phyloP scores from a whole-genome alignment of 2,888 invertebrate genomes.

The Adelognathus sp. region DNA sequence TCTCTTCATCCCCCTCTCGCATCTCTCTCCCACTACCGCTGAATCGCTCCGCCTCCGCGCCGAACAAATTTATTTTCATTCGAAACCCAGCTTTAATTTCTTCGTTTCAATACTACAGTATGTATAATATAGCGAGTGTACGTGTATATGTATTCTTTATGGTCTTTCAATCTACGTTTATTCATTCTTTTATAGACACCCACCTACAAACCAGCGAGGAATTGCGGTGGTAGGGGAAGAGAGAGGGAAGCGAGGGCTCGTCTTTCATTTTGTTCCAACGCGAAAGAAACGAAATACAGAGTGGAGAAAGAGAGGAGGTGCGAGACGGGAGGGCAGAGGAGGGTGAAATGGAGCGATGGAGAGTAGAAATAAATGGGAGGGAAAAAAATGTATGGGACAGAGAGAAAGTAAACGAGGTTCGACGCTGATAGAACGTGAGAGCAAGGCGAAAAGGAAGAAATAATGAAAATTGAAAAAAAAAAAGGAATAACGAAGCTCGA shows the following conservation, averaged over 20 bases:
- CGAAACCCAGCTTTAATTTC: conserved; percentile 66
- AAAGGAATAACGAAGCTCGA: conserved; percentile 2
- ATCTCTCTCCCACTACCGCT: conserved; percentile 54
- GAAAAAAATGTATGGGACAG: conserved; percentile 4
- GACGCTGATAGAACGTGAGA: conserved; percentile 40
- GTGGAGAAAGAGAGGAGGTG: conserved; percentile 46
- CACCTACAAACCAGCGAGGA: conserved; percentile 31
- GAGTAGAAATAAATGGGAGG: conserved; percentile 56
- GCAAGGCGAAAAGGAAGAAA: not conserved
- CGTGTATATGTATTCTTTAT: conserved; percentile 60
- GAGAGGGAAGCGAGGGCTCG: conserved; percentile 23
- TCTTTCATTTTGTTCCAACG: conserved; percentile 69
- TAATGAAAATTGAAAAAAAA: conserved; percentile 13
- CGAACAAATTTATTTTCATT: conserved; percentile 64
- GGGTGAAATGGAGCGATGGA: conserved; percentile 45
- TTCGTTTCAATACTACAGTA: conserved; percentile 58
- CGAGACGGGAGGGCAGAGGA: conserved; percentile 54
- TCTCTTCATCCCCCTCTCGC: conserved; percentile 18
- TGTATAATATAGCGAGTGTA: no score
- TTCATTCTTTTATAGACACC: conserved; percentile 69
- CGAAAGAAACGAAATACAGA: conserved; percentile 38
- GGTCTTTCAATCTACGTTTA: conserved; percentile 71
- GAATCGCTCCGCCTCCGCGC: conserved; percentile 57
- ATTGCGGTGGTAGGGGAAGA: not conserved
- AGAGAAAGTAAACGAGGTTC: conserved; percentile 31